phyloP scores from a whole-genome alignment of 2,797 vertebrate species.

The Parauchenoglanis ngamensis region DNA sequence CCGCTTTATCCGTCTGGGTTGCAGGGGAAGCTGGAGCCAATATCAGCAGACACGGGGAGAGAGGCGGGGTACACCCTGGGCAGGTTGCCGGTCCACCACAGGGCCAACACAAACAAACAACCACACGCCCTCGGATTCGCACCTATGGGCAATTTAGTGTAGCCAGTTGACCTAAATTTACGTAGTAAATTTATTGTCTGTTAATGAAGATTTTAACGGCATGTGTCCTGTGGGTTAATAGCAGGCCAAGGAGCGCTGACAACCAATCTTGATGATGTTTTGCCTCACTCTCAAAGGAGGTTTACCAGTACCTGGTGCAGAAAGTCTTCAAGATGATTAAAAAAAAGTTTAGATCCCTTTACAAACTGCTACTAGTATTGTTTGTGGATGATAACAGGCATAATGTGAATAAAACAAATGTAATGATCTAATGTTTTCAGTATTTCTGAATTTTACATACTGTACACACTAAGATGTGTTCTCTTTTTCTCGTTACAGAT shows the following conservation, averaged over 20 bases:
- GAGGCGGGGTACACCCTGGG: no score
- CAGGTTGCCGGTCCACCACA: no score
- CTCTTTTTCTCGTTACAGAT: constrained; percentile 39
- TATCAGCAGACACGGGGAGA: no score
- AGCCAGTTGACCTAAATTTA: no score
- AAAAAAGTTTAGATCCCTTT: not conserved
- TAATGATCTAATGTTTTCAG: not conserved
- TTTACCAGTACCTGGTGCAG: not conserved
- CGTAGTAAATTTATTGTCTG: not conserved
- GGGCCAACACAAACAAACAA: no score
- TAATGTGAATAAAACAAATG: not conserved
- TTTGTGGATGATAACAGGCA: not conserved
- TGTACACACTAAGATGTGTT: not conserved
- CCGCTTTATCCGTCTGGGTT: no score
- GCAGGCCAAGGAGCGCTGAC: not conserved
- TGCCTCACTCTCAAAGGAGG: no score
- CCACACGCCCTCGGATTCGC: no score
- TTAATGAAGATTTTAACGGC: not conserved
- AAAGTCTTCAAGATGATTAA: not conserved
- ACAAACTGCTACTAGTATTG: not conserved
- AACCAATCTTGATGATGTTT: not conserved
- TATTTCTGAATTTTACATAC: not conserved
- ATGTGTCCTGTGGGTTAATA: not conserved
- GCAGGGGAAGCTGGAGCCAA: no score
- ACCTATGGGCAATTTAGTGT: no score